phyloP scores from a whole-genome alignment of 1,140 invertebrate species.

The Eciton burchellii region DNA sequence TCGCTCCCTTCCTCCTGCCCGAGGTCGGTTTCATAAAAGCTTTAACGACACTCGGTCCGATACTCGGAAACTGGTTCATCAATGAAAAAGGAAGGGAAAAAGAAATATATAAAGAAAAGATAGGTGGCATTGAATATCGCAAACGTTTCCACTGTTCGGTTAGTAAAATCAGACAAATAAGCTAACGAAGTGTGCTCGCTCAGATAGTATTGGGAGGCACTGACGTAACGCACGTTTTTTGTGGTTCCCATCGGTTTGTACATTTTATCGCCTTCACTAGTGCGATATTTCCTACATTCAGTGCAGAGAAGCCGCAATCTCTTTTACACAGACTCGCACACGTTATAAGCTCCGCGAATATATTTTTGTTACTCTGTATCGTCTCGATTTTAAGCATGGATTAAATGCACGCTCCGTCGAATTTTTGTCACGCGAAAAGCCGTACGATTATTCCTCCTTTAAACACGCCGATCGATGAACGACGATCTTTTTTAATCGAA shows the following conservation, averaged over 20 bases:
- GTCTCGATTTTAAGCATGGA: background rate
- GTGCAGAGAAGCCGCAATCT: constrained; percentile 18
- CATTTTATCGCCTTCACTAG: constrained; percentile 50
- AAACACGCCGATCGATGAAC: background rate
- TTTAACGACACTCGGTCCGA: too few species aligned
- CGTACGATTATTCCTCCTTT: background rate
- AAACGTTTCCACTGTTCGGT: background rate
- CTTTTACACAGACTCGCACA: constrained; percentile 31
- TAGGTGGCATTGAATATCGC: background rate
- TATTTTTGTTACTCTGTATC: constrained; percentile 8
- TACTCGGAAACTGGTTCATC: background rate
- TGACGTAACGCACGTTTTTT: constrained; percentile 41
- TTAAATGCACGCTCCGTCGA: background rate
- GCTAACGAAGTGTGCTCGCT: background rate
- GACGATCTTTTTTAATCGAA: background rate
- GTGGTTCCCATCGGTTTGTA: constrained; percentile 33
- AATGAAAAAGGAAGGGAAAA: background rate
- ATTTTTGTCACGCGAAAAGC: background rate
- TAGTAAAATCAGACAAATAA: constrained; percentile 14
- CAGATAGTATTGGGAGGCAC: constrained; percentile 29
- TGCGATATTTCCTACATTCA: constrained; percentile 42
- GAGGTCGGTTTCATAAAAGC: background rate
- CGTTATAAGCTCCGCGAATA: constrained; percentile 13
- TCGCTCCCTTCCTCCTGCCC: background rate
- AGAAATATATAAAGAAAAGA: background rate